Evolutionary conservation across 2,113 vertebrate genomes (phyloP), one percentile per base, ranked within the genome.

Genomic region (Acanthisitta chloris): DNA sequence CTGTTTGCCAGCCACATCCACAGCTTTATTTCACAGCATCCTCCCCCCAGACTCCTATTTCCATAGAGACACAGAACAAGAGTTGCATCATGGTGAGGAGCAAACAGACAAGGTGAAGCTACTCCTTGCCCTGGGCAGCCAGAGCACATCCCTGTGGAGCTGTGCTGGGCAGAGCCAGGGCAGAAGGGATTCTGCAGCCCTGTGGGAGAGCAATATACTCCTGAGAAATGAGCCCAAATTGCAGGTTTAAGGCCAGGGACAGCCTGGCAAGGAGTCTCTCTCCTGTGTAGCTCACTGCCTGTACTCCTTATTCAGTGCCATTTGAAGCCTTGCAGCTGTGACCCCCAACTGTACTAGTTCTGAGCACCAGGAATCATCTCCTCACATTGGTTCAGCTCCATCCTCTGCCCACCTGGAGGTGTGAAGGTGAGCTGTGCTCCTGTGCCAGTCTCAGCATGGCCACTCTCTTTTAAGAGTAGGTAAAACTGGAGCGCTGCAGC

Each of bases 401-500:
- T 5, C 17, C 64, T 15, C 33, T 8, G n/a, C 5, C 0, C 4
- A 15, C 34, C 62, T 5, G 43, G 38, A 7, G 67, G 11, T 3
- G 34, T 4, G 43, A 10, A 45, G 42, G 48, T 0, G 40, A 89
- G 62, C 46, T 0, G 13, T 23, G 31, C 61, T 19, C 38, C 17
- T 1, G 2, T 5, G 17, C 34, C 33, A 8, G 49, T 14, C 54
- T 12, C 43, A 7, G 9, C 10, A 34, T 0, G 0, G 4, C 3
- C 59, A 10, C 8, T 6, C 36, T 26, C 6, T 19, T 55, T 3
- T 1, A 13, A 20, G 23, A n/a, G 26, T 3, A 19, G 67, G 9
- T 45, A n/a, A 13, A 21, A 17, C 10, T 0, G 0, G 15, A 40
- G 25, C 18, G 17, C 26, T 38, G 69, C 34, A 45, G 69, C 38